phyloP scores from a whole-genome alignment of 2,113 vertebrate genomes.

The Tricholaema leucomelas region DNA sequence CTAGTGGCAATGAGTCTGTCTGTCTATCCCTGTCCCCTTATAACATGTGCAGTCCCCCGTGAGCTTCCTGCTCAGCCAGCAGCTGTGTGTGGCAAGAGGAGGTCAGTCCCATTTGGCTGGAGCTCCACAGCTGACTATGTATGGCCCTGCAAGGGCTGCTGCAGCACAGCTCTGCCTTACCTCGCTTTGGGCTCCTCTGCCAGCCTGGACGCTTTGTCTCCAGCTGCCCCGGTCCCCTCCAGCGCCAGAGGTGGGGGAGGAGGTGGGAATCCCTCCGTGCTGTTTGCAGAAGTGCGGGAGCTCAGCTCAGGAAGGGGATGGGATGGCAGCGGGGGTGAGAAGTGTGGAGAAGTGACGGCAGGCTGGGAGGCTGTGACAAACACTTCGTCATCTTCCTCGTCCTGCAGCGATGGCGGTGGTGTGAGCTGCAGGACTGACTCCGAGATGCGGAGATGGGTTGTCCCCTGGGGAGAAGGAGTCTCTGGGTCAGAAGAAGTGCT shows the following conservation, averaged over 20 bases:
- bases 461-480: conserved; percentile 16
- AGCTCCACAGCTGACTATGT: background rate
- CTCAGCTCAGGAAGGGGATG: conserved; percentile 17
- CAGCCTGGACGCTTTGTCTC: background rate
- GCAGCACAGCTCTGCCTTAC: conserved; percentile 29
- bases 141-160: background rate
- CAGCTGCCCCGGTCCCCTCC: background rate
- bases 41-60: rapidly evolving
- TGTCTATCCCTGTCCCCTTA: background rate
- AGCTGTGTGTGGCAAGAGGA: background rate
- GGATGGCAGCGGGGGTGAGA: conserved; percentile 38
- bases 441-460: conserved; percentile 80
- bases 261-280: conserved; percentile 71
- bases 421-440: conserved; percentile 78
- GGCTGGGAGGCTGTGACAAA: conserved; percentile 74
- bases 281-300: background rate
- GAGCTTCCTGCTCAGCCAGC: rapidly evolving
- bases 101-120: background rate
- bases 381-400: conserved; percentile 85
- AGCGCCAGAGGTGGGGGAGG: background rate
- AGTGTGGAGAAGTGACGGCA: background rate
- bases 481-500: conserved; percentile 70
- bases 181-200: conserved; percentile 14
- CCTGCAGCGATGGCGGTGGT: background rate
- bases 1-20: background rate